Percentiles rank a stretch among this genome's conserved stretches.
phyloP scores from a whole-genome alignment of 2,797 vertebrate genomes.

The Xenopus petersii region DNA sequence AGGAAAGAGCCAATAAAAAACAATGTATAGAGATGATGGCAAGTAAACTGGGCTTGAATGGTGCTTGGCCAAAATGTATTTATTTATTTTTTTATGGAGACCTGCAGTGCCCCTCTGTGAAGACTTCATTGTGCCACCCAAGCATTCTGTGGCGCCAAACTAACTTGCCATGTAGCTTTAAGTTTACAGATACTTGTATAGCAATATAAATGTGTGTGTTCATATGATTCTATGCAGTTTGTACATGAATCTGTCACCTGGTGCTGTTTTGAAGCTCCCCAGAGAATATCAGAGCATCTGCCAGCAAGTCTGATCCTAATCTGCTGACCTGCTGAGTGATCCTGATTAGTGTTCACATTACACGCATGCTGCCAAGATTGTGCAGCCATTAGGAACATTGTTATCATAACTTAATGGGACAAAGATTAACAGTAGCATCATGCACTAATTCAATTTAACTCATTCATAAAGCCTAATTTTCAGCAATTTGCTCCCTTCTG shows the following conservation, averaged over 20 bases:
- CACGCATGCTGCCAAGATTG: slow-evolving; percentile 46
- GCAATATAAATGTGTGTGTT: no score
- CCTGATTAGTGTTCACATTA: slow-evolving; percentile 53
- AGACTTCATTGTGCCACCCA: no score
- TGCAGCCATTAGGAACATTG: slow-evolving; percentile 50
- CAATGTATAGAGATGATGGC: no score
- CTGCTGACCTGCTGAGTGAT: slow-evolving; percentile 56
- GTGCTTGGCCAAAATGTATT: no score
- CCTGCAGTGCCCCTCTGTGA: no score
- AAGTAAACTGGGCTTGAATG: no score
- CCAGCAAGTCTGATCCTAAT: slow-evolving; percentile 57
- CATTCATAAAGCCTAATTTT: slow-evolving; percentile 52
- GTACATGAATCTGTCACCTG: slow-evolving; percentile 79
- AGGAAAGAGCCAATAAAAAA: no score
- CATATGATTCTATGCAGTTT: no score
- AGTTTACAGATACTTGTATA: no score
- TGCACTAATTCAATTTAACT: slow-evolving; percentile 51
- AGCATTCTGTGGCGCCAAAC: no score
- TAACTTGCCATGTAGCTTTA: no score
- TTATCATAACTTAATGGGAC: slow-evolving; percentile 54
- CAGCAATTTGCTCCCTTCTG: slow-evolving; percentile 50
- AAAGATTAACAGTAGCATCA: slow-evolving; percentile 52
- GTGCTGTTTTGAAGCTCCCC: slow-evolving; percentile 62
- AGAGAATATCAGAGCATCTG: slow-evolving; percentile 65
- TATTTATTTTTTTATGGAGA: no score